Evolutionary conservation across 2,113 vertebrate species (phyloP).

Genomic region (Zosterops borbonicus): DNA sequence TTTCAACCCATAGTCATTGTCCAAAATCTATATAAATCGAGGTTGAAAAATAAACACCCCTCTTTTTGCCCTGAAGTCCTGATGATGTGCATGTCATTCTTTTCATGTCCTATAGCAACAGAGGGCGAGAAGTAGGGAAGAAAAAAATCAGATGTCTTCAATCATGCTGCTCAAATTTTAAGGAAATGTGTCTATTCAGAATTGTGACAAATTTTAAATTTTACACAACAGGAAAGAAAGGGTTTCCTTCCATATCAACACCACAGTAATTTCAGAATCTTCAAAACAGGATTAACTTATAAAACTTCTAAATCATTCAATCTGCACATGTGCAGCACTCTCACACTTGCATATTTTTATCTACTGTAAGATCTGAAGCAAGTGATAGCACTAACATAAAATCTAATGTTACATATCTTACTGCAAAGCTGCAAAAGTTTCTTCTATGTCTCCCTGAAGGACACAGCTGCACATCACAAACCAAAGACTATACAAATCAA

Average conservation of each 20-base stretch:
- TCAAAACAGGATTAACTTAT: background rate
- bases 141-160: background rate
- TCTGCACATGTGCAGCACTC: background rate
- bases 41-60: too few species aligned
- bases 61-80: too few species aligned
- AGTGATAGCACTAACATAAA: background rate
- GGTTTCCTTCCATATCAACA: background rate
- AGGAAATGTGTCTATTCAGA: background rate
- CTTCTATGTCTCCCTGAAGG: background rate
- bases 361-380: background rate
- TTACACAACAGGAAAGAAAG: background rate
- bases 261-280: background rate
- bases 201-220: background rate
- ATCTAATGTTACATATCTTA: background rate
- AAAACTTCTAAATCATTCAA: background rate
- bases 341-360: background rate
- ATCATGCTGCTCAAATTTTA: background rate
- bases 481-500: background rate
- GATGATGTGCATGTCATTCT: too few species aligned
- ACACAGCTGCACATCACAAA: background rate
- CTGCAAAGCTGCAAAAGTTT: background rate
- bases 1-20: too few species aligned
- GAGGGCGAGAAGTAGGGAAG: background rate
- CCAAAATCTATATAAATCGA: too few species aligned
- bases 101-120: too few species aligned